These are phyloP conservation scores for Drosophila mimetica DNA, from an alignment of 2,888 invertebrate genomes.

Conservation along the genomic window DNA sequence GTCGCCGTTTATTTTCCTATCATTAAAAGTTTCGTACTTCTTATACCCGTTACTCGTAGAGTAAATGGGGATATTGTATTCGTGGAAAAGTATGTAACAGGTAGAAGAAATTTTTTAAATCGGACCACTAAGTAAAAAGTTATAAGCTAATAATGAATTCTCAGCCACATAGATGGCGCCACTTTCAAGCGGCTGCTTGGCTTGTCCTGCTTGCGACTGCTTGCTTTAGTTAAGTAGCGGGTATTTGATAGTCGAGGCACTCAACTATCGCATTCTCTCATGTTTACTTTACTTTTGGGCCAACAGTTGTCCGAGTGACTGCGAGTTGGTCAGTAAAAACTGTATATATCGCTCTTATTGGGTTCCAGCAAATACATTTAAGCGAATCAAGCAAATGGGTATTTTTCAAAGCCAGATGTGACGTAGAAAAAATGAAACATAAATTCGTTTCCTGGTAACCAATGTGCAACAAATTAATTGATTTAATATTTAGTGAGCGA, in stretches of 20 bases:
- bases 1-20: conserved; percentile 58
- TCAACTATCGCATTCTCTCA: too few relatives aligned
- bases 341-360: conserved; percentile 16
- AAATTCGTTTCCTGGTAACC: conserved; percentile 44
- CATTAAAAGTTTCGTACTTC: conserved; percentile 74
- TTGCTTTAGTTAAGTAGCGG: too few relatives aligned
- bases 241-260: too few relatives aligned
- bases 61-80: too few relatives aligned
- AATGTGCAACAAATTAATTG: conserved; percentile 42
- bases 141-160: too few relatives aligned
- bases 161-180: too few relatives aligned
- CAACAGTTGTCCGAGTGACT: conserved; percentile 31
- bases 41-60: too few relatives aligned
- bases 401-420: conserved; percentile 34
- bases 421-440: conserved; percentile 17
- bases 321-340: conserved; percentile 41
- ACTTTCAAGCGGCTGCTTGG: too few relatives aligned
- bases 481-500: conserved; percentile 35
- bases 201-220: too few relatives aligned
- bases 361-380: conserved; percentile 25
- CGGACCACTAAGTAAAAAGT: too few relatives aligned
- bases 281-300: conserved; percentile 43
- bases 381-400: conserved; percentile 29
- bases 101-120: too few relatives aligned
- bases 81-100: too few relatives aligned